Conservation (phyloP, 2,888 invertebrate genomes). For the Eristalinus aeneus region DNA sequence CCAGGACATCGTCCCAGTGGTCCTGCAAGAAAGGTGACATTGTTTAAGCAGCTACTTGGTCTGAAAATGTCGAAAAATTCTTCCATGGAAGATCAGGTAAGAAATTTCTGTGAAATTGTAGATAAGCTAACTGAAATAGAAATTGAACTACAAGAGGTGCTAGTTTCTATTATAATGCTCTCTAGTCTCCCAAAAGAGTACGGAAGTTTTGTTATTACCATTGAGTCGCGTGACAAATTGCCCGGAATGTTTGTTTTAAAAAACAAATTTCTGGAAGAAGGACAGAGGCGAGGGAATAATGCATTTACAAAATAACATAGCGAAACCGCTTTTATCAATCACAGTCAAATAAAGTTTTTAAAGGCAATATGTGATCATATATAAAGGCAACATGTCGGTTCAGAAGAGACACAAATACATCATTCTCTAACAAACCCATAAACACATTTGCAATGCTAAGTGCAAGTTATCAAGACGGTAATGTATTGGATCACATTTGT, state of each 20-base stretch:
- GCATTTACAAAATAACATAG: too few species aligned
- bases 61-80: constrained; percentile 7
- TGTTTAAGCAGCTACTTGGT: constrained; percentile 32
- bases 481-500: constrained; percentile 13
- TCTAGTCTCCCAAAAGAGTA: constrained; percentile 25
- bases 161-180: constrained; percentile 3
- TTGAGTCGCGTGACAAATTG: constrained; percentile 22
- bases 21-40: constrained; percentile 49
- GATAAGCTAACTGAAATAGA: constrained; percentile 39
- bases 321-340: too few species aligned
- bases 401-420: constrained; percentile 2
- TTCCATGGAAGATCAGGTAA: constrained; percentile 51
- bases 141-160: neutral
- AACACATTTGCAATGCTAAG: constrained; percentile 25
- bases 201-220: constrained; percentile 23
- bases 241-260: constrained; percentile 1
- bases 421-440: constrained; percentile 9
- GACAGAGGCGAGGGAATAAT: constrained; percentile 19
- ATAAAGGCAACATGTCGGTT: constrained; percentile 2
- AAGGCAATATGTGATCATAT: neutral
- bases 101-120: too few species aligned
- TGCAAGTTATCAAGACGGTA: neutral
- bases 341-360: too few species aligned
- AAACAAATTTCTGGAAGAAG: constrained; percentile 28
- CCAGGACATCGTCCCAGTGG: constrained; percentile 49